phyloP scores from a whole-genome alignment of 2,797 vertebrate genomes.

The Takifugu ocellatus region DNA sequence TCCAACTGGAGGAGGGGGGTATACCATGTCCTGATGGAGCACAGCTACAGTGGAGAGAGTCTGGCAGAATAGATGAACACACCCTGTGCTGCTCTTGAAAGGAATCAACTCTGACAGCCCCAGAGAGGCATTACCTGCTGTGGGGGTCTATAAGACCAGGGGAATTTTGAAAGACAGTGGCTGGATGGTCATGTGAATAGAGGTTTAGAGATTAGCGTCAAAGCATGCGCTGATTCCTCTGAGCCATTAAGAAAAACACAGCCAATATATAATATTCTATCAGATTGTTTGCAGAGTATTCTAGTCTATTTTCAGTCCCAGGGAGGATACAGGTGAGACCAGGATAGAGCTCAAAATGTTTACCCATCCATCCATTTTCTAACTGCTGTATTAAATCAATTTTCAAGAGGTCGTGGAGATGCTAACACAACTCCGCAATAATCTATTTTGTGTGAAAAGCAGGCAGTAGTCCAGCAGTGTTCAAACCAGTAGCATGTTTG shows the following conservation, averaged over 20 bases:
- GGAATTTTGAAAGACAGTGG: slow-evolving; percentile 47
- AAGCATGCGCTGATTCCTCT: slow-evolving; percentile 37
- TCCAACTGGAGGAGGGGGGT: slow-evolving; percentile 32
- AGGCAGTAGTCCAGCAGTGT: no score
- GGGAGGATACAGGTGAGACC: no score
- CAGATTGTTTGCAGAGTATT: no score
- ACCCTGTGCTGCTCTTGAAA: slow-evolving; percentile 60
- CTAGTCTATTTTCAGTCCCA: no score
- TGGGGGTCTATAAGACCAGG: slow-evolving; percentile 50
- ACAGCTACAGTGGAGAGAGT: slow-evolving; percentile 48
- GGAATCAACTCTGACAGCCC: slow-evolving; percentile 48
- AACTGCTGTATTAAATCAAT: no score
- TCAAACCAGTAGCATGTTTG: no score
- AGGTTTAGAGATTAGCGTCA: slow-evolving; percentile 54
- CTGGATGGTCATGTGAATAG: slow-evolving; percentile 52
- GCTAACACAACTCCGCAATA: no score
- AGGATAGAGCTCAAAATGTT: no score
- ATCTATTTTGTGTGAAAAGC: no score
- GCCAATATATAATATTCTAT: slow-evolving; percentile 13
- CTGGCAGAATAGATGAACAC: slow-evolving; percentile 50
- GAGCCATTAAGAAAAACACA: slow-evolving; percentile 32
- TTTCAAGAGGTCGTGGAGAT: no score
- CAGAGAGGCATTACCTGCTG: slow-evolving; percentile 59
- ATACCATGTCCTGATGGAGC: slow-evolving; percentile 47
- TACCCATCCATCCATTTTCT: no score